Evolutionary conservation across 1,140 invertebrate species (phyloP), one percentile per base, ranked within the genome.

Genomic region (Drosophila ohnishii): DNA sequence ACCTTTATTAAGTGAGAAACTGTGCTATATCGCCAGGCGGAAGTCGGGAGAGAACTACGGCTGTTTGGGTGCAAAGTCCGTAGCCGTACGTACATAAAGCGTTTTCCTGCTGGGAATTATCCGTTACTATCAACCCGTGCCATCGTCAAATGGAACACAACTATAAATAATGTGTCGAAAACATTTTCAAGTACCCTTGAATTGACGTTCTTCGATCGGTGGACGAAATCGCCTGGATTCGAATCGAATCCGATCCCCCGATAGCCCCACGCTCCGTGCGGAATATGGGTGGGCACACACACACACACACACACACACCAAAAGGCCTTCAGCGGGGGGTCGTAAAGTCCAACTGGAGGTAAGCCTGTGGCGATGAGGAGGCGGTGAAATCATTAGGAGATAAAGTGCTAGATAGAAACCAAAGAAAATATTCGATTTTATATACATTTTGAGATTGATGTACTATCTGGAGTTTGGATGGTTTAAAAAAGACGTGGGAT

Each of bases 161-260:
- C 69, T 71, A 71, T 71, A 71, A 71, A 71, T 71, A 71, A 71
- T 71, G 53, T 32, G 28, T 71, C 30, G 35, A 40, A 59, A 71
- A 71, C 67, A 72, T 42, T 71, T 59, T 72, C 69, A 72, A 72
- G 69, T 72, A 65, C 32, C 44, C 14, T 7, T 28, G 51, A 39
- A 71, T 59, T 69, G 67, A 70, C 64, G 67, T 69, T 57, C 8
- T 57, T 63, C n/a, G 51, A 55, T 37, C 22, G 22, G 22, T 22
- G 22, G 22, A 22, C 22, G 22, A 22, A 22, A 22, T 22, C 59
- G 42, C 19, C 5, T 11, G 13, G 19, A 34, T 19, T 7, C 14
- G 11, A 22, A 45, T 45, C n/a, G 37, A 22, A 62, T 45, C 9
- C 10, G 59, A 65, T 66, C 42, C n/a, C 11, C 28, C 22, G 60